A percentile compares a stretch with the other conserved stretches of the same genome.
Conservation (phyloP, 2,113 vertebrate genomes). For the Phylloscopus whistleri region DNA sequence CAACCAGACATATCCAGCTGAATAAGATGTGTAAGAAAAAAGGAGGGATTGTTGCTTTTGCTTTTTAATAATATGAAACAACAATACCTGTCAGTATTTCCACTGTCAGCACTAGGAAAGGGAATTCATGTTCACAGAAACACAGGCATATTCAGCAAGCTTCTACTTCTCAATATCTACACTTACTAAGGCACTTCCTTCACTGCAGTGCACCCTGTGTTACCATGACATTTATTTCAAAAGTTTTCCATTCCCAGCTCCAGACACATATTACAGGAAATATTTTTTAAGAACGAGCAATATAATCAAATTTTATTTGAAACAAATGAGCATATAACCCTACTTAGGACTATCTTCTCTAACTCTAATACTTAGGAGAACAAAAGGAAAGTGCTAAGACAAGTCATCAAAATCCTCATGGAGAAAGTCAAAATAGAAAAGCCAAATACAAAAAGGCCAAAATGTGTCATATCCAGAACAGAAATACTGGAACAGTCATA, state of each 20-base stretch:
- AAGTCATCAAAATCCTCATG: background rate
- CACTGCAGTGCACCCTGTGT: background rate
- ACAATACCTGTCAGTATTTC: background rate
- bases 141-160: fast-evolving
- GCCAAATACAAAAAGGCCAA: background rate
- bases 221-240: background rate
- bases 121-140: background rate
- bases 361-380: background rate
- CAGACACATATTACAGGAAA: background rate
- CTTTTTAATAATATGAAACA: background rate
- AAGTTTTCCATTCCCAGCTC: background rate
- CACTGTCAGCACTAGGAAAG: background rate
- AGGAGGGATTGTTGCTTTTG: background rate
- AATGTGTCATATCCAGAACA: background rate
- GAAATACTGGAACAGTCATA: background rate
- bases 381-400: background rate
- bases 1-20: background rate
- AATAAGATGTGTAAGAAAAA: background rate
- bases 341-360: background rate
- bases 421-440: background rate
- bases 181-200: background rate
- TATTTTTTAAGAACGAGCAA: background rate
- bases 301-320: background rate
- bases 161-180: fast-evolving
- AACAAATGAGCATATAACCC: background rate